Evolutionary conservation across 2,797 vertebrate genomes (phyloP).

Genomic region (Monodelphis domestica): DNA sequence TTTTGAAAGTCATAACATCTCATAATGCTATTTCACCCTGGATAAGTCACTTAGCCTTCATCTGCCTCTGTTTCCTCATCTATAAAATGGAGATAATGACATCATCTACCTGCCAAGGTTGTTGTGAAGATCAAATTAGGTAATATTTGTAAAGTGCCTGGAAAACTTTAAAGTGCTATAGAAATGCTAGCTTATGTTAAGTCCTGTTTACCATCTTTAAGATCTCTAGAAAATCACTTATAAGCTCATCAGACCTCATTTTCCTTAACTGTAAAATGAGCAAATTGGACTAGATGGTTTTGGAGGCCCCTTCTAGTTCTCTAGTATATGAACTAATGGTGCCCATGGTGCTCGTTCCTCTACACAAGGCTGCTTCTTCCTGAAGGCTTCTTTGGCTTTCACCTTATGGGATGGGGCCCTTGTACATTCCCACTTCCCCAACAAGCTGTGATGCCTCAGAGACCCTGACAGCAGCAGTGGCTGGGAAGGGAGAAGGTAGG

Average conservation of each 20-base stretch:
- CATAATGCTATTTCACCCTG: neutral
- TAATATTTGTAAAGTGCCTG: neutral
- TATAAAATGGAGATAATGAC: neutral
- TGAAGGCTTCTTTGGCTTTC: neutral
- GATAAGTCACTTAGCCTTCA: neutral
- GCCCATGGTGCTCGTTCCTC: neutral
- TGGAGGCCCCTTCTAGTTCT: neutral
- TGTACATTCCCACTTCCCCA: neutral
- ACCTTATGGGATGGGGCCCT: neutral
- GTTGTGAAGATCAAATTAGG: slow-evolving; percentile 17
- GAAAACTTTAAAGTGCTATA: neutral
- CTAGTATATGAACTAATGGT: neutral
- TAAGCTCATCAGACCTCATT: neutral
- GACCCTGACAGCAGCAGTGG: neutral
- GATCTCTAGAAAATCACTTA: neutral
- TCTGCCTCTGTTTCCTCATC: neutral
- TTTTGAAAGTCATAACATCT: neutral
- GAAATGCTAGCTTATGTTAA: neutral
- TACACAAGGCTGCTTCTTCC: too few species aligned
- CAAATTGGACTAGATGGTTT: neutral
- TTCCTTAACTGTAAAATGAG: neutral
- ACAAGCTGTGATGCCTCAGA: neutral
- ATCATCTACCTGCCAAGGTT: neutral
- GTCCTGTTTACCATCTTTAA: neutral
- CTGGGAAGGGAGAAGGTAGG: neutral